Base-by-base conservation (phyloP, 2,888 invertebrate genomes). In the Drosophila sordidula region DNA sequence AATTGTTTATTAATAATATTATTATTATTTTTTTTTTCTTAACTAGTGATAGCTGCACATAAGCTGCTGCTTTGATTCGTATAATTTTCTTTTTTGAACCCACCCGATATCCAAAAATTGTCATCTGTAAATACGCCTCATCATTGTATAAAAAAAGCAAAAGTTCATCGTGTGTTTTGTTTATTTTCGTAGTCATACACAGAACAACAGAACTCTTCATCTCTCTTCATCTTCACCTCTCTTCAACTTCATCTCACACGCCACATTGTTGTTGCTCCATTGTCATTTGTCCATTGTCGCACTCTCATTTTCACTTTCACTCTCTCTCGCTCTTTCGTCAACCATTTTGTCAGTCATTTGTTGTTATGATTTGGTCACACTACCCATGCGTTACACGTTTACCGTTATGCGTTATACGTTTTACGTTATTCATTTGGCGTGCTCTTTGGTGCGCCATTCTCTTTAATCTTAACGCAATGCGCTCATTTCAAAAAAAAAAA, bases 301-400 rank as follows among this genome's bases (percentile, higher is more conserved):
- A 16, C 22, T 34, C 38, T 51, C 61, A 50, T 36, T 44, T 8
- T 54, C 18, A 18, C 18, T 18, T 2, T 18, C 49, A 38, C 4
- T 49, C 11, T 55, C 64, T 50, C 22, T 69, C 42, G 42, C 39
- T 38, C 41, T 47, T 45, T 46, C 56, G 59, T 68, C 70, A 25
- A 42, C 52, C 51, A 50, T 50, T 46, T 62, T 47, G 55, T 59
- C 71, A 63, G 45, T 47, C 74, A 77, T 70, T 66, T 41, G 44
- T 61, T 72, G 75, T 73, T 82, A 75, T 82, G 70, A 82, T 78
- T 82, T 82, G 86, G 62, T 79, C 86, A 82, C 79, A 74, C 56
- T 65, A 34, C 56, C 65, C 77, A 74, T 78, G 86, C 68, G 80
- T 73, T 76, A 57, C 41, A 61, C 47, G 54, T 58, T 56, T 56